phyloP scores from a whole-genome alignment of 2,888 invertebrate genomes.

The Patella ulyssiponensis region DNA sequence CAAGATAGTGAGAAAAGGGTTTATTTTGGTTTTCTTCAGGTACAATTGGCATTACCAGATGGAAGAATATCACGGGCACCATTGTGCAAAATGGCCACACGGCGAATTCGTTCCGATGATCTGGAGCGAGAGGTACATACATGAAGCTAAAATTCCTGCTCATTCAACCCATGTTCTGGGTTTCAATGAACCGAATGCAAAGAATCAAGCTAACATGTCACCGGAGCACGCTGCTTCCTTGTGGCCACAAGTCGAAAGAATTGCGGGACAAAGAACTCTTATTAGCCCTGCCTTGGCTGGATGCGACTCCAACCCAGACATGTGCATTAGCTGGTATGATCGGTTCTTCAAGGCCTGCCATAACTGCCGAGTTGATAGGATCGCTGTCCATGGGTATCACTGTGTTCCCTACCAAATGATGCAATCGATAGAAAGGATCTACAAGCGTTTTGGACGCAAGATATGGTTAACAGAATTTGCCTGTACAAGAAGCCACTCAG shows the following conservation, averaged over 20 bases:
- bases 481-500: slow-evolving; percentile 18
- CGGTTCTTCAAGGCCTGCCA: slow-evolving; percentile 15
- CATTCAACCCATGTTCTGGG: slow-evolving; percentile 6
- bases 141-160: background rate
- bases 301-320: background rate
- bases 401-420: slow-evolving; percentile 13
- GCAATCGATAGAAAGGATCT: slow-evolving; percentile 16
- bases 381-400: slow-evolving; percentile 17
- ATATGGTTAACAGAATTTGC: slow-evolving; percentile 38
- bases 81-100: slow-evolving; percentile 4
- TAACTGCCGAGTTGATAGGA: slow-evolving; percentile 12
- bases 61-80: background rate
- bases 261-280: background rate
- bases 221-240: slow-evolving; percentile 11
- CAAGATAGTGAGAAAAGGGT: no score
- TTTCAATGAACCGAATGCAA: slow-evolving; percentile 22
- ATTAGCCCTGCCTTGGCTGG: slow-evolving; percentile 17
- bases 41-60: slow-evolving; percentile 11
- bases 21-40: slow-evolving; percentile 10
- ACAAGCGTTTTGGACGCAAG: slow-evolving; percentile 24
- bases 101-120: slow-evolving; percentile 23
- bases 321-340: slow-evolving; percentile 16
- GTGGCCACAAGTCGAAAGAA: background rate
- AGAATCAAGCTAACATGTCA: slow-evolving; percentile 13
- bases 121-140: background rate